Conservation (phyloP, 1,140 invertebrate species). For the Drosophila miranda region DNA sequence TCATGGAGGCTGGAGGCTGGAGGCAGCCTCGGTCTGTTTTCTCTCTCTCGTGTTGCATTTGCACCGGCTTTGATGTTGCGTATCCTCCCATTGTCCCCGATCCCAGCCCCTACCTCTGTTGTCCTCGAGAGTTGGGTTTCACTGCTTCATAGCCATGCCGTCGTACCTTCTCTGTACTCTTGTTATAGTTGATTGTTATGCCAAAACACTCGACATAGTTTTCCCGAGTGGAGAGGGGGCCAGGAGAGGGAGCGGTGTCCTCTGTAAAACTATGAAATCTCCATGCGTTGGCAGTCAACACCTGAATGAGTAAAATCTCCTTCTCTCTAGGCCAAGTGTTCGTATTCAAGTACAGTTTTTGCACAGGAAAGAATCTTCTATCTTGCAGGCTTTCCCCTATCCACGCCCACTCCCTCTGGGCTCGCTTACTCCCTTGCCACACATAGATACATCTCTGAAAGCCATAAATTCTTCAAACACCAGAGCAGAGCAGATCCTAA, state of each 20-base stretch:
- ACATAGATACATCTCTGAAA: slow-evolving; percentile 78
- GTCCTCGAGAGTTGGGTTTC: slow-evolving; percentile 57
- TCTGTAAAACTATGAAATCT: slow-evolving; percentile 32
- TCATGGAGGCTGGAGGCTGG: slow-evolving; percentile 39
- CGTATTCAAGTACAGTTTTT: slow-evolving; percentile 26
- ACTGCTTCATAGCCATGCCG: slow-evolving; percentile 2
- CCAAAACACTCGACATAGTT: slow-evolving; percentile 68
- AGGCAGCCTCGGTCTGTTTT: slow-evolving; percentile 9
- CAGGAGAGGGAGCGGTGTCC: too few relatives aligned
- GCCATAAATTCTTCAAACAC: slow-evolving; percentile 81
- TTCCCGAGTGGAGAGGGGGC: slow-evolving; percentile 7
- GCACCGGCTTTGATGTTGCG: slow-evolving; percentile 65
- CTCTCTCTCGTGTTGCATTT: slow-evolving; percentile 56
- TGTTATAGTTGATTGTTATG: slow-evolving; percentile 55
- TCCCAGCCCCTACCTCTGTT: slow-evolving; percentile 28
- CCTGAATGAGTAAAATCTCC: slow-evolving; percentile 21
- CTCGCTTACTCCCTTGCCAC: slow-evolving; percentile 38
- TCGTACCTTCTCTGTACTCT: slow-evolving; percentile 20
- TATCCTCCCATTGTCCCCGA: slow-evolving; percentile 59
- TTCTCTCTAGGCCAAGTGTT: too few relatives aligned
- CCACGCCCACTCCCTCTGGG: slow-evolving; percentile 14
- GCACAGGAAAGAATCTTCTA: slow-evolving; percentile 1
- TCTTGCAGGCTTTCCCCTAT: background rate
- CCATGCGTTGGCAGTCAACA: slow-evolving; percentile 45
- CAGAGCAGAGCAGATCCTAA: slow-evolving; percentile 67